Percentiles rank a stretch among this genome's conserved stretches.
Conservation (phyloP, 2,113 vertebrate species). For the Grammomys surdaster region DNA sequence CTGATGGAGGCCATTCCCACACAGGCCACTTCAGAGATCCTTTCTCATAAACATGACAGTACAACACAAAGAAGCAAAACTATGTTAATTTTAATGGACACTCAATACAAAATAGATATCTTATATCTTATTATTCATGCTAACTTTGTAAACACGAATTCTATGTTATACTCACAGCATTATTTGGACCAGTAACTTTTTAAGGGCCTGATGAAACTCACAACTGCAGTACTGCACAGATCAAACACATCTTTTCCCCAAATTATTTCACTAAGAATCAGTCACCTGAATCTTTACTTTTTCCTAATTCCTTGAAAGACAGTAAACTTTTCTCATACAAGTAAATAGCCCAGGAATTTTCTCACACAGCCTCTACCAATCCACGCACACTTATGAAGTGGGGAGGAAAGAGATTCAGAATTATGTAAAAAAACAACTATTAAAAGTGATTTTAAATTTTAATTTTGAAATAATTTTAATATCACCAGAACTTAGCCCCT, state of each 20-base stretch:
- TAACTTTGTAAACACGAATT: not conserved
- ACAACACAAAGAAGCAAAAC: not conserved
- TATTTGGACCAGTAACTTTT: not conserved
- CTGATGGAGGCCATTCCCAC: not conserved
- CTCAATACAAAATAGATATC: not conserved
- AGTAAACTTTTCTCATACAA: not conserved
- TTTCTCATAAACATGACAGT: not conserved
- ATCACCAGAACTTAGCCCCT: not conserved
- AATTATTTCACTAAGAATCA: not conserved
- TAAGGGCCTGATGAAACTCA: not conserved
- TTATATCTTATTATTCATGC: not conserved
- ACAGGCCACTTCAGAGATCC: not conserved
- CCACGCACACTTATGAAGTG: not conserved
- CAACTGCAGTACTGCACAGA: not conserved
- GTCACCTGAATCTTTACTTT: not conserved
- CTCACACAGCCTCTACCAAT: not conserved
- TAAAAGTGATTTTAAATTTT: not conserved
- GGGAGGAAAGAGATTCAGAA: no score
- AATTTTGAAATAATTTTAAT: not conserved
- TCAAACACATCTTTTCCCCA: not conserved
- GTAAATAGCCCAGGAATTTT: not conserved
- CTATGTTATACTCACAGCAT: no score
- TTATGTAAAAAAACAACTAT: not conserved
- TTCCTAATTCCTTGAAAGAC: not conserved
- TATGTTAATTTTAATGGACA: not conserved